Percentiles rank a stretch among this genome's conserved stretches.
These are phyloP conservation scores for Sinocyclocheilus anophthalmus DNA, from an alignment of 2,113 vertebrate genomes.

Conservation along the genomic window DNA sequence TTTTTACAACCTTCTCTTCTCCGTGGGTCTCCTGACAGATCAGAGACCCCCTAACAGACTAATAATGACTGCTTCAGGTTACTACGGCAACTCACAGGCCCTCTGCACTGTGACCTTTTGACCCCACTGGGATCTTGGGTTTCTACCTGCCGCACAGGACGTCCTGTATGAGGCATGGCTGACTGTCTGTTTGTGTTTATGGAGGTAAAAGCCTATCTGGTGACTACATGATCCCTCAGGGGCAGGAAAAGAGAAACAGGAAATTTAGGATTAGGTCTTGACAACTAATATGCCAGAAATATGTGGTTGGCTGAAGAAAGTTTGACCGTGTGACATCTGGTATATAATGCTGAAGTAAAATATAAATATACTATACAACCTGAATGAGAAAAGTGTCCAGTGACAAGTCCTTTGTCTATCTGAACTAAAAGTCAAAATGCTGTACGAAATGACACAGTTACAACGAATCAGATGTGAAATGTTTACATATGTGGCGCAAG, in stretches of 20 bases:
- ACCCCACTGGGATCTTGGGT: background rate
- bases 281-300: constrained; percentile 6
- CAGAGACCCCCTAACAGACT: constrained; percentile 34
- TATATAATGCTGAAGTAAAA: background rate
- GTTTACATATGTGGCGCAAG: background rate
- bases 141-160: constrained; percentile 4
- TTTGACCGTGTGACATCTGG: background rate
- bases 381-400: background rate
- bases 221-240: background rate
- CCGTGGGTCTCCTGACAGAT: background rate
- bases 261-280: constrained; percentile 24
- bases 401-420: background rate
- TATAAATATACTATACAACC: background rate
- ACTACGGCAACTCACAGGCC: background rate
- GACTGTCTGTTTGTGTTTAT: background rate
- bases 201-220: background rate
- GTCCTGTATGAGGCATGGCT: constrained; percentile 8
- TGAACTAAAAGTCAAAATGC: background rate
- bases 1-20: constrained; percentile 20
- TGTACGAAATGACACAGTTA: background rate
- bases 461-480: background rate
- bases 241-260: background rate
- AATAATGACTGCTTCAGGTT: background rate
- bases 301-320: background rate
- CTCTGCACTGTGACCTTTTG: constrained; percentile 5